Conservation (phyloP, 2,113 vertebrate species). For the Pachypanchax playfairii region DNA sequence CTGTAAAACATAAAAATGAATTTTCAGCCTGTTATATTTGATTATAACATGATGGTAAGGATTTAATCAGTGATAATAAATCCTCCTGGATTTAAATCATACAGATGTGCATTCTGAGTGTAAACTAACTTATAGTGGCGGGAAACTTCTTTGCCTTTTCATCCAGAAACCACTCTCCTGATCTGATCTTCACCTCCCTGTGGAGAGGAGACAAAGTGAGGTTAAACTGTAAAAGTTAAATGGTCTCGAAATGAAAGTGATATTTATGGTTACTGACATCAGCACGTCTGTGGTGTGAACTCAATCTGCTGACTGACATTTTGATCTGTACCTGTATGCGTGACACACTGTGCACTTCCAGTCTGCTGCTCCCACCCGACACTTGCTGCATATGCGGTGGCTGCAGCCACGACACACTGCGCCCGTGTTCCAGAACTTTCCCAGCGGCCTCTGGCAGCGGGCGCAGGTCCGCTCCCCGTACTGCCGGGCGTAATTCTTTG, state of each 20-base stretch:
- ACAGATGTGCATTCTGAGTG: not conserved
- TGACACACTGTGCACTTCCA: constrained; percentile 92
- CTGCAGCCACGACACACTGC: constrained; percentile 89
- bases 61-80: not conserved
- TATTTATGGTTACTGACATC: not conserved
- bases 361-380: constrained; percentile 67
- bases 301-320: not conserved
- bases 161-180: constrained; percentile 94
- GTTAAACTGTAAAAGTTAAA: too few relatives aligned
- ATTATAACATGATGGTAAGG: not conserved
- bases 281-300: not conserved
- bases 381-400: constrained; percentile 86
- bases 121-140: constrained; percentile 76
- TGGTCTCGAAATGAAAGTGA: not conserved
- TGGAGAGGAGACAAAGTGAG: constrained; percentile 5
- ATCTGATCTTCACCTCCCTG: constrained; percentile 89
- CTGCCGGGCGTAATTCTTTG: constrained; percentile 64
- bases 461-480: constrained; percentile 82
- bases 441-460: constrained; percentile 84
- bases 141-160: constrained; percentile 89
- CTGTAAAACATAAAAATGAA: constrained; percentile 68
- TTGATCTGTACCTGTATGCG: constrained; percentile 79
- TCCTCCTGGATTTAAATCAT: not conserved
- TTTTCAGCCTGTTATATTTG: not conserved
- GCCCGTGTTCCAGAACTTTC: constrained; percentile 84